Evolutionary conservation across 2,888 invertebrate genomes (phyloP).

Genomic region (Acleris literana): DNA sequence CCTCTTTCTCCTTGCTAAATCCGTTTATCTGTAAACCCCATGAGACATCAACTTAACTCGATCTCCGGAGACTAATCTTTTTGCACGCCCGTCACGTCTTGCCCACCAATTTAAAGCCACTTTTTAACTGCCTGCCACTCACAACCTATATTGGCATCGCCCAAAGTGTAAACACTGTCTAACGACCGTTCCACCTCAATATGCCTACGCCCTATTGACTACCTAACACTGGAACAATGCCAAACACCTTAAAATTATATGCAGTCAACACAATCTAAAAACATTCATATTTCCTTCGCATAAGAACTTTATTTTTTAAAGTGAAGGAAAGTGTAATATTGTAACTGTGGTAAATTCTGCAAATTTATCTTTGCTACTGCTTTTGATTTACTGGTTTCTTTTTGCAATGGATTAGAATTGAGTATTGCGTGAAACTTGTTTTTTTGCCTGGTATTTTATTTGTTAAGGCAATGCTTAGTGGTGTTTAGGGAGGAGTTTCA

Average conservation of each 20-base stretch:
- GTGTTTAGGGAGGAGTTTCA: background rate
- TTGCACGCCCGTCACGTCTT: slow-evolving; percentile 9
- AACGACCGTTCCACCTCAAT: slow-evolving; percentile 17
- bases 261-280: background rate
- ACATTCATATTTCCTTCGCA: background rate
- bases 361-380: slow-evolving; percentile 15
- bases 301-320: too few relatives aligned
- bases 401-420: background rate
- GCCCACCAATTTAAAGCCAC: slow-evolving; percentile 11
- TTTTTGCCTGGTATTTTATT: background rate
- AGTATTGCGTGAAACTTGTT: background rate
- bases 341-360: slow-evolving; percentile 15
- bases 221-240: slow-evolving; percentile 29
- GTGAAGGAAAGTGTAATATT: background rate
- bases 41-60: background rate
- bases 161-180: slow-evolving; percentile 28
- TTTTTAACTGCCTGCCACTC: slow-evolving; percentile 16
- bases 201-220: slow-evolving; percentile 31
- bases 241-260: slow-evolving; percentile 11
- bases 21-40: background rate
- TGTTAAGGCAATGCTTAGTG: background rate
- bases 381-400: background rate
- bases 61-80: too few relatives aligned
- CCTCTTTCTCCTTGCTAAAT: too few relatives aligned
- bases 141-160: slow-evolving; percentile 16